A percentile compares a stretch with the other conserved stretches of the same genome.
Evolutionary conservation across 2,888 invertebrate species (phyloP).

Genomic region (Linyphia triangularis): DNA sequence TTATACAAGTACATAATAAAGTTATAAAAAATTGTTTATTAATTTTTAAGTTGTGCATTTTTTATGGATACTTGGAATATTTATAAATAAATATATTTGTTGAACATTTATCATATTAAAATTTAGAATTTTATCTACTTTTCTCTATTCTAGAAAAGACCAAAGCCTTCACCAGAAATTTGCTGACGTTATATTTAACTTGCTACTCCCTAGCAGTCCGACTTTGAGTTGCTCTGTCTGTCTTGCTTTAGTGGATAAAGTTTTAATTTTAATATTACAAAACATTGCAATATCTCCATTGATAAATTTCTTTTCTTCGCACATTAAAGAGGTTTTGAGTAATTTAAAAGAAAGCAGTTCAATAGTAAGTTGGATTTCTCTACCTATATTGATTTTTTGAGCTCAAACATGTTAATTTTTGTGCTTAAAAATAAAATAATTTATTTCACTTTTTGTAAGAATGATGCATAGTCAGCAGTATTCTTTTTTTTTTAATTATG

Average conservation of each 20-base stretch:
- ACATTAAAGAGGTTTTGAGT: slow-evolving; percentile 32
- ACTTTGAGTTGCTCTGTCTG: slow-evolving; percentile 4
- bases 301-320: slow-evolving; percentile 45
- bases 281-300: slow-evolving; percentile 44
- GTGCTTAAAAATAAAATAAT: too few species aligned
- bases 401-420: too few species aligned
- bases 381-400: slow-evolving; percentile 1
- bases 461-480: too few species aligned
- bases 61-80: too few species aligned
- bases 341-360: slow-evolving; percentile 40
- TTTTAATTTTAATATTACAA: slow-evolving; percentile 33
- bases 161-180: slow-evolving; percentile 32
- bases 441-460: too few species aligned
- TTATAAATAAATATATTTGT: not conserved
- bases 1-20: too few species aligned
- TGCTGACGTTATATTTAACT: slow-evolving; percentile 34
- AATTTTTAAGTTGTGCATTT: too few species aligned
- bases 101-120: not conserved
- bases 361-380: slow-evolving; percentile 11
- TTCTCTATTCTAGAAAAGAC: slow-evolving; percentile 14
- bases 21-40: too few species aligned
- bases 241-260: slow-evolving; percentile 39
- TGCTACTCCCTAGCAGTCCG: slow-evolving; percentile 5
- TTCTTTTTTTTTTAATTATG: too few species aligned
- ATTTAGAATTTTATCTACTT: not conserved